A percentile compares a stretch with the other conserved stretches of the same genome.
These are phyloP conservation scores for Cebidichthys violaceus DNA, from an alignment of 2,113 vertebrate genomes.

Conservation along the genomic window DNA sequence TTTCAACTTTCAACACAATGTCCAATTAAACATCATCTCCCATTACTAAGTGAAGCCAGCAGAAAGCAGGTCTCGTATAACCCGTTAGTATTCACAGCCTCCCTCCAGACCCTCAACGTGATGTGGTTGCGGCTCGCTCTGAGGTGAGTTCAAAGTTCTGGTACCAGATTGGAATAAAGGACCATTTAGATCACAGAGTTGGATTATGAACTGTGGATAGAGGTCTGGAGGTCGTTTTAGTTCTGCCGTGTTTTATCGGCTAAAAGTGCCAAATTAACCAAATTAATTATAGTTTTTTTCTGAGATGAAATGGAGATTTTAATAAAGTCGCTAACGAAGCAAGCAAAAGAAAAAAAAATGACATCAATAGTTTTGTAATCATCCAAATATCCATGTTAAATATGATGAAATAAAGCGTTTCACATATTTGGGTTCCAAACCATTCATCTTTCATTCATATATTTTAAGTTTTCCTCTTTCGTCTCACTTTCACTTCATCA, in stretches of 20 bases:
- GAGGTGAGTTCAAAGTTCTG: background rate
- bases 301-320: background rate
- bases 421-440: background rate
- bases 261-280: background rate
- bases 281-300: background rate
- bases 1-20: background rate
- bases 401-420: background rate
- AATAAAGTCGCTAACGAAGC: background rate
- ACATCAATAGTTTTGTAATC: background rate
- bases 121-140: background rate
- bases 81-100: background rate
- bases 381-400: background rate
- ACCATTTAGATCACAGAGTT: background rate
- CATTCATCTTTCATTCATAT: background rate
- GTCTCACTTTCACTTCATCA: background rate
- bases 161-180: background rate
- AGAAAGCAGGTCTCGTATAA: background rate
- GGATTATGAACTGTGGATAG: background rate
- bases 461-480: background rate
- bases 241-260: background rate
- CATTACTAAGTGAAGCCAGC: background rate
- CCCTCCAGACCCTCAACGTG: background rate
- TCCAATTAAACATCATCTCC: conserved; percentile 3
- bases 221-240: too few relatives aligned
- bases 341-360: background rate